Percentiles rank a stretch among this genome's conserved stretches.
Conservation (phyloP, 2,888 invertebrate species). For the Drosophila pseudotalamancana region DNA sequence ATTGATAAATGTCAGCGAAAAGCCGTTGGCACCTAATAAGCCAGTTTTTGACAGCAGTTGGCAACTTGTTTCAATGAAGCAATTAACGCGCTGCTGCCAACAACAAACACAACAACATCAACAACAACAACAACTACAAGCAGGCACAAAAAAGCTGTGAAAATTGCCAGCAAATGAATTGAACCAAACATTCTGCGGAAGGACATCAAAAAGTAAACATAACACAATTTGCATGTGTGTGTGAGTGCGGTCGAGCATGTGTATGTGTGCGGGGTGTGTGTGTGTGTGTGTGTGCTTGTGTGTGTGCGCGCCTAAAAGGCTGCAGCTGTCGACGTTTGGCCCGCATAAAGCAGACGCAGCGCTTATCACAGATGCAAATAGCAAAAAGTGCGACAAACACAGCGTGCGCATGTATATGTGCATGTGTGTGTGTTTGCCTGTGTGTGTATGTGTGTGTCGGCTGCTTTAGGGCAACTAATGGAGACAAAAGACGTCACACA, state of each 20-base stretch:
- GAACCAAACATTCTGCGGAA: slow-evolving; percentile 73
- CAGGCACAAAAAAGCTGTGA: slow-evolving; percentile 46
- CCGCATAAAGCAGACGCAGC: slow-evolving; percentile 73
- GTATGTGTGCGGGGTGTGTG: slow-evolving; percentile 9
- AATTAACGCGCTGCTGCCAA: slow-evolving; percentile 62
- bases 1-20: slow-evolving; percentile 57
- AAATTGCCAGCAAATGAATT: slow-evolving; percentile 68
- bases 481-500: slow-evolving; percentile 50
- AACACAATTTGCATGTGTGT: slow-evolving; percentile 49
- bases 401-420: slow-evolving; percentile 32
- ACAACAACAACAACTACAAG: slow-evolving; percentile 39
- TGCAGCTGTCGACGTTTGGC: slow-evolving; percentile 71
- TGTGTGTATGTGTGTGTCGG: slow-evolving; percentile 8
- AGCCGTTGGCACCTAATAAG: slow-evolving; percentile 73
- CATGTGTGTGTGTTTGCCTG: slow-evolving; percentile 2
- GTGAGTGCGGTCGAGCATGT: slow-evolving; percentile 10
- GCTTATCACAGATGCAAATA: slow-evolving; percentile 77
- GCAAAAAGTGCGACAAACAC: slow-evolving; percentile 67
- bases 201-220: slow-evolving; percentile 73
- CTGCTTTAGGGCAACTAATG: slow-evolving; percentile 49
- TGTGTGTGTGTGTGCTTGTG: slow-evolving; percentile 16
- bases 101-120: slow-evolving; percentile 31
- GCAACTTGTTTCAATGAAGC: slow-evolving; percentile 75
- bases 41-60: slow-evolving; percentile 55
- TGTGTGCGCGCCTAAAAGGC: slow-evolving; percentile 66